These are phyloP conservation scores for Hemicentrotus pulcherrimus DNA, from an alignment of 35 echinoderm and acorn worm species.

Conservation along the genomic window DNA sequence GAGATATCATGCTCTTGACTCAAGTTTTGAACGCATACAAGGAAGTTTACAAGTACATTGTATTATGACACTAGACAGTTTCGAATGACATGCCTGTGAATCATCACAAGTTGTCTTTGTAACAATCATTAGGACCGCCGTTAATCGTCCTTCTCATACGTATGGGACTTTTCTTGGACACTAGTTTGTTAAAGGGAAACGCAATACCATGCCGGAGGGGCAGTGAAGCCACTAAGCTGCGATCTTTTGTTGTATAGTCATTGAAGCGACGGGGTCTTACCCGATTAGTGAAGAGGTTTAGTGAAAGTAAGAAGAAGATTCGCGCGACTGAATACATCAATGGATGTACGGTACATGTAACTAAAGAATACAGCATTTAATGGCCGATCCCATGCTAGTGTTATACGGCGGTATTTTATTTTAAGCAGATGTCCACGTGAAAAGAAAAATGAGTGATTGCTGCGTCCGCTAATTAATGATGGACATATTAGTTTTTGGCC, in stretches of 20 bases:
- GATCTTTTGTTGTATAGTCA: neutral
- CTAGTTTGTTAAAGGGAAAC: neutral
- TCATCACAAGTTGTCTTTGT: neutral
- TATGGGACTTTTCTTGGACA: neutral
- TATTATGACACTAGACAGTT: neutral
- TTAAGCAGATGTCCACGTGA: neutral
- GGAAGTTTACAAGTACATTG: neutral
- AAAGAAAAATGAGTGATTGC: neutral
- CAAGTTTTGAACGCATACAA: neutral
- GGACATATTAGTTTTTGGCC: neutral
- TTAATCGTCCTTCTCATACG: neutral
- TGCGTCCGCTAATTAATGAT: neutral
- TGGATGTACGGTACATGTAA: neutral
- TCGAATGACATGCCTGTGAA: conserved; percentile 9
- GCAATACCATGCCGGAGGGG: neutral
- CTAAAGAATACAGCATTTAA: neutral
- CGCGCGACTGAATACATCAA: neutral
- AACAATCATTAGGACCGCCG: neutral
- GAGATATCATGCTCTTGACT: neutral
- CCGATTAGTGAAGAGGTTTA: conserved; percentile 41
- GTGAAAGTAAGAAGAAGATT: conserved; percentile 20
- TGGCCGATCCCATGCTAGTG: neutral
- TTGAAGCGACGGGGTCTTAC: conserved; percentile 26
- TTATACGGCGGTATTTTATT: neutral
- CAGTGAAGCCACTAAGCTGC: neutral